A percentile compares a stretch with the other conserved stretches of the same genome.
Conservation (phyloP, 2,797 vertebrate species). For the Takifugu rubripes region DNA sequence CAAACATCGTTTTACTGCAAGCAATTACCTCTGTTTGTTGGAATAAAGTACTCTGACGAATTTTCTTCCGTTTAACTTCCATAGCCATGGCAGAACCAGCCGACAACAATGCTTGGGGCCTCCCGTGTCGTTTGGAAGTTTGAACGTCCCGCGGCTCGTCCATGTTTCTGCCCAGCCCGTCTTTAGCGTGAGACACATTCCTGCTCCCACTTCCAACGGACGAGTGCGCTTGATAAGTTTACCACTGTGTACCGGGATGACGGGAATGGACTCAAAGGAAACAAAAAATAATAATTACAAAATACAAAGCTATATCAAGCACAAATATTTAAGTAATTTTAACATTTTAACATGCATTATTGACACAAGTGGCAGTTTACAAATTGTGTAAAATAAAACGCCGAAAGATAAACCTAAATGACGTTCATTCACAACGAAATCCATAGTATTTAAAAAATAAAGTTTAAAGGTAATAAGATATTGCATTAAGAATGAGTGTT, state of each 20-base stretch:
- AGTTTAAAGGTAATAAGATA: not conserved
- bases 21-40: conserved; percentile 65
- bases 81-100: conserved; percentile 74
- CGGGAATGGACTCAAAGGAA: no score
- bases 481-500: not conserved
- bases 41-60: conserved; percentile 68
- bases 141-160: conserved; percentile 74
- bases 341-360: no score
- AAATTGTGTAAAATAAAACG: not conserved
- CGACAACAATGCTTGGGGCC: conserved; percentile 45
- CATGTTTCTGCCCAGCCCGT: conserved; percentile 51
- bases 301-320: no score
- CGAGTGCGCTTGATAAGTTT: conserved; percentile 4
- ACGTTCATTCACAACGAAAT: not conserved
- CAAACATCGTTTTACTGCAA: no score
- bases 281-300: no score
- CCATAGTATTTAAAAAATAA: not conserved
- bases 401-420: not conserved
- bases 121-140: conserved; percentile 61
- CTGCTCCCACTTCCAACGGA: conserved; percentile 33
- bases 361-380: not conserved
- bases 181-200: conserved; percentile 4
- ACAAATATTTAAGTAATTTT: no score
- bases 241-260: not conserved
- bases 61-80: conserved; percentile 80